Base-by-base conservation (phyloP, 2,888 invertebrate species). In the Rugalucina vietnamica region DNA sequence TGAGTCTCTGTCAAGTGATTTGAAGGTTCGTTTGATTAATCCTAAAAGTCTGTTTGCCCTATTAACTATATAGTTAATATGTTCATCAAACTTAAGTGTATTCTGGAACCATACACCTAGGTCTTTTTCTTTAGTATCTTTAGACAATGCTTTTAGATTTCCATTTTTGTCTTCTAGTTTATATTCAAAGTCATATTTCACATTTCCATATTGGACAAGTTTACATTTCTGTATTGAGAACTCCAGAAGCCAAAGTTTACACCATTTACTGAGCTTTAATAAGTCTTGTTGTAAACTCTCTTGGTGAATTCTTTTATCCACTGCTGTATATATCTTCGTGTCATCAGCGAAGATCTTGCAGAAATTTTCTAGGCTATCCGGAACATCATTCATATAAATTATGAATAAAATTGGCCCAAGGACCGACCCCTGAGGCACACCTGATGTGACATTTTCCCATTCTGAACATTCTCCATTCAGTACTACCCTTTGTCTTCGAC, bases 11-110 rank as follows among this genome's bases (percentile, higher is more conserved):
- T 82, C 60, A n/a, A 78, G 3, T 21, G 34, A 27, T 24, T n/a
- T 24, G 37, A 70, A 70, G 2, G 70, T 70, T 69, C 73, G 32
- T 49, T 60, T 65, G 1, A 82, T 57, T 14, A 76, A n/a, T 18
- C 80, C 39, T 57, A 12, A 54, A 70, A 43, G 27, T 3, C 29
- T 14, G 14, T 57, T 4, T 5, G 27, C 24, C 29, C 57, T 24
- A 4, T 57, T 27, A 5, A 27, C 27, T 4, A 27, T 57, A n/a
- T 24, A 27, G 3, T 3, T 27, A 2, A 57, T 57, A 27, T 57
- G 57, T 21, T 3, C 3, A 27, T 57, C 24, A 57, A 57, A 24
- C 29, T 57, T 57, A 12, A 57, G 5, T 2, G 24, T 27, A 57
- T 57, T 27, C 14, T 57, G 5, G 29, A 57, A 57, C 3, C 3